Conservation (phyloP, 2,113 vertebrate genomes). For the Boulengeromyrus knoepffleri region DNA sequence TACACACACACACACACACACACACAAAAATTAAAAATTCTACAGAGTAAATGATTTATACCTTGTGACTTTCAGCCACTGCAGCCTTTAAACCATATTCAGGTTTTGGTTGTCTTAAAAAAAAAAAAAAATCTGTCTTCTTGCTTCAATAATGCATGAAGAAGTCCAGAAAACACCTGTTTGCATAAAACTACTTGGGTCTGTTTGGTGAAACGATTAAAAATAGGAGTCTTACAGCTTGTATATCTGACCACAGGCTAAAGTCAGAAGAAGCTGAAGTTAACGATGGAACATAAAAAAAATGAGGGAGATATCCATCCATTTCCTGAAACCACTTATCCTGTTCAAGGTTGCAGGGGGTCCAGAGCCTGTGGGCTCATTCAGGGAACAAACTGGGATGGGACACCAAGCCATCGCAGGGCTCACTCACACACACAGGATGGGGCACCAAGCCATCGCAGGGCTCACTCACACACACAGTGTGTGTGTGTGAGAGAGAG, state of each 20-base stretch:
- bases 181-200: not conserved
- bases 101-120: not conserved
- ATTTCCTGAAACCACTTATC: no score
- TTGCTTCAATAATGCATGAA: not conserved
- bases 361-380: no score
- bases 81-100: not conserved
- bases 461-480: no score
- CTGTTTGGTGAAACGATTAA: not conserved
- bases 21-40: not conserved
- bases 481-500: no score
- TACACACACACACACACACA: not conserved
- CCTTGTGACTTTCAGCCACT: not conserved
- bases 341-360: no score
- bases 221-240: not conserved
- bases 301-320: not conserved
- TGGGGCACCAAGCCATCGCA: no score
- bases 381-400: no score
- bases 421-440: no score
- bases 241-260: not conserved
- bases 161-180: not conserved
- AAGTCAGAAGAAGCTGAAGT: not conserved
- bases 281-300: not conserved
- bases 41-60: not conserved
- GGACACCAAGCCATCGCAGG: no score
- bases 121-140: not conserved